A percentile compares a stretch with the other conserved stretches of the same genome.
These are phyloP conservation scores for Tetramorium bicarinatum DNA, from an alignment of 2,888 invertebrate genomes.

Conservation along the genomic window DNA sequence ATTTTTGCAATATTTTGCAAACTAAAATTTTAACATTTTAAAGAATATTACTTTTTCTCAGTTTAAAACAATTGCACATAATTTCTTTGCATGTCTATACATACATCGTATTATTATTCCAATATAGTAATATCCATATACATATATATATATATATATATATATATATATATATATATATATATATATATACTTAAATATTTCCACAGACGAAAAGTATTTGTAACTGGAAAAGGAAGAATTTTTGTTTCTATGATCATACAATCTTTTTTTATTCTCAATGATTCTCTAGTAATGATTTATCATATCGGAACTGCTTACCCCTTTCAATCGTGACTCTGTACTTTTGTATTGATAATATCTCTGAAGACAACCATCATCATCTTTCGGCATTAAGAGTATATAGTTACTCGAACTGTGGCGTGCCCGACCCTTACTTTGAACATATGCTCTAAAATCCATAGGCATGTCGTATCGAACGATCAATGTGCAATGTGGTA, in stretches of 20 bases:
- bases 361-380: conserved; percentile 82
- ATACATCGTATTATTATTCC: not conserved
- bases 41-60: not conserved
- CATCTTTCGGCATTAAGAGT: conserved; percentile 87
- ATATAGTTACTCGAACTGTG: conserved; percentile 89
- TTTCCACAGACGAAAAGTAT: too few species aligned
- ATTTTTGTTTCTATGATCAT: not conserved
- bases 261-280: not conserved
- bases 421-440: conserved; percentile 96
- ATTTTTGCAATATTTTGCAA: not conserved
- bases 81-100: not conserved
- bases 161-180: too few species aligned
- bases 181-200: too few species aligned
- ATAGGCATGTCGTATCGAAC: conserved; percentile 91
- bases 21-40: not conserved
- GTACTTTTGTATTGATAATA: conserved; percentile 79
- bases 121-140: not conserved
- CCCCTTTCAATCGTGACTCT: conserved; percentile 43
- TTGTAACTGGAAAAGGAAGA: not conserved
- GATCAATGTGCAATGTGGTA: conserved; percentile 93
- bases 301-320: not conserved
- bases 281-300: not conserved
- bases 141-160: too few species aligned
- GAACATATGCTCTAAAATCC: conserved; percentile 94
- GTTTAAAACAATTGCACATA: not conserved